Evolutionary conservation across 2,797 vertebrate species (phyloP), one percentile per base, ranked within the genome.

Genomic region (Scolopax bukidnonensis): DNA sequence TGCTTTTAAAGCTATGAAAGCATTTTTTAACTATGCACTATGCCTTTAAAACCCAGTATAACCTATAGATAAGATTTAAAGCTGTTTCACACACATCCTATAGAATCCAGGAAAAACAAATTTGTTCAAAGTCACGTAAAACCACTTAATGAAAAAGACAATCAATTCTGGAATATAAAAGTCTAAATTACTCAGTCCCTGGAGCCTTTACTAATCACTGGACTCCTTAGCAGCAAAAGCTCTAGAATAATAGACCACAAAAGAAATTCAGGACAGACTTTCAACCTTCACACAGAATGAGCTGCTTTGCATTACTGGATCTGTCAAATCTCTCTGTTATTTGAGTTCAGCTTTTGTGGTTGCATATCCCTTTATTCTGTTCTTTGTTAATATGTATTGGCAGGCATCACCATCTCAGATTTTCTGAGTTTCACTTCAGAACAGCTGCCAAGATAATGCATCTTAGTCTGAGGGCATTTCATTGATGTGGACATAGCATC

Each of bases 401-500:
- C 89, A 95, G 48, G 23, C 45, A 33, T 80, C 79, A 87, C 23
- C 64, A 60, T 30, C 83, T 36, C 51, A 53, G 32, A 76, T 94
- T 93, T 59, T 84, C 21, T 45, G 57, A 80, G 36, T 79, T 96
- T 68, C 36, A 80, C 79, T 94, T 87, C 96, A 91, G 61, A 93
- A 69, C 32, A 93, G 45, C 57, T 97, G 68, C 68, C 91, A 96
- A 77, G 95, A 93, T 82, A 91, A 85, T 90, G 57, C 28, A 41
- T 88, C 90, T 82, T 77, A 84, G 54, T 89, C 70, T 95, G 25
- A 85, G 57, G 61, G 81, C 43, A 79, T 93, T 96, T 96, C 74
- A 82, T 69, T 74, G 84, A 78, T 82, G 90, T 91, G 95, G 81
- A 95, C 56, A 71, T 5, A 92, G 38, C 68, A 87, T 87, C 88